Evolutionary conservation across 2,113 vertebrate species (phyloP).

Genomic region (Spea bombifrons): DNA sequence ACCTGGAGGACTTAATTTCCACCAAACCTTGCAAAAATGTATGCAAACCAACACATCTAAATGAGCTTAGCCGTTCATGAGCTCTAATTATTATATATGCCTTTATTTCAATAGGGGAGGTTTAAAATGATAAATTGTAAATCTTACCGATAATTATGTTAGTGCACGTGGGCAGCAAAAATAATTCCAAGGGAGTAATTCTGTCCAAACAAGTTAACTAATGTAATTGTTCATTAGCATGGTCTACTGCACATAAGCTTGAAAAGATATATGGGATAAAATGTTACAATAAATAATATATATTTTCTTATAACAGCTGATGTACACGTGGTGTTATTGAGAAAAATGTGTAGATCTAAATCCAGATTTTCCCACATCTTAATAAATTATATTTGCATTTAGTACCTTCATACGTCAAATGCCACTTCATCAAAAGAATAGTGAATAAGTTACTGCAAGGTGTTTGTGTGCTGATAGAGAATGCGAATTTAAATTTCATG

Average conservation of each 20-base stretch:
- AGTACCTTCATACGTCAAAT: conserved; percentile 2
- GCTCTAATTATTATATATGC: too few species aligned
- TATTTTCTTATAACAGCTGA: background rate
- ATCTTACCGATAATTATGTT: too few species aligned
- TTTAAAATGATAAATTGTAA: too few species aligned
- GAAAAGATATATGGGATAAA: too few species aligned
- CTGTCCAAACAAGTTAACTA: background rate
- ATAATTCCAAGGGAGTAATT: too few species aligned
- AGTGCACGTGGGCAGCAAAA: too few species aligned
- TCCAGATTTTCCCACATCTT: conserved; percentile 1
- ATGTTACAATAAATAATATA: too few species aligned
- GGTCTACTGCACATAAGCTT: background rate
- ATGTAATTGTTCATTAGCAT: background rate
- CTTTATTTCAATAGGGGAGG: too few species aligned
- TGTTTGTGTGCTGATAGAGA: conserved; percentile 12
- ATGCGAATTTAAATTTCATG: conserved; percentile 1
- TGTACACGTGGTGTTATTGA: background rate
- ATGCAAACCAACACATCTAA: too few species aligned
- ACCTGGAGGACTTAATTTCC: too few species aligned
- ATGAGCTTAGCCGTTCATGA: too few species aligned
- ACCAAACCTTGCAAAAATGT: too few species aligned
- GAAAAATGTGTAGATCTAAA: background rate
- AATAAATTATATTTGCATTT: conserved; percentile 1
- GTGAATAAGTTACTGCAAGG: background rate
- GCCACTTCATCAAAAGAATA: background rate